Evolutionary conservation across 2,113 vertebrate species (phyloP).

Genomic region (Elephantulus edwardii): DNA sequence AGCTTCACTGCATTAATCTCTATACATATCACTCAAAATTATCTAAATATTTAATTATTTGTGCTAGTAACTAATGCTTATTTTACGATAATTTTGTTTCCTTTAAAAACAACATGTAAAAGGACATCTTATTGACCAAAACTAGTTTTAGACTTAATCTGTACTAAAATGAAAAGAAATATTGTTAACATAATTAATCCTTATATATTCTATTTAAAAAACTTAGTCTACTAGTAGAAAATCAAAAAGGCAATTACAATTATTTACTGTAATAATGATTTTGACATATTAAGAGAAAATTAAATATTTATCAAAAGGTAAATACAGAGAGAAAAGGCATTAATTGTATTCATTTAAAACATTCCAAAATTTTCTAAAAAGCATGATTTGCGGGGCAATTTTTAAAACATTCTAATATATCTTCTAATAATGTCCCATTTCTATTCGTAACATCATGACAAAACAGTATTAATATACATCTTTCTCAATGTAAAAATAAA

Average conservation of each 20-base stretch:
- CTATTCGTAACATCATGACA: constrained; percentile 19
- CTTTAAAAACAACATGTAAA: constrained; percentile 26
- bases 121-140: neutral
- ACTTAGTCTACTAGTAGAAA: constrained; percentile 41
- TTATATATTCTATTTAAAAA: constrained; percentile 26
- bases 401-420: constrained; percentile 30
- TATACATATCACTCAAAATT: constrained; percentile 30
- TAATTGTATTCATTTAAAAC: constrained; percentile 41
- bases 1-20: constrained; percentile 31
- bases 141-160: constrained; percentile 27
- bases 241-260: constrained; percentile 15
- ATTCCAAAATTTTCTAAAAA: constrained; percentile 34
- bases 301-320: constrained; percentile 33
- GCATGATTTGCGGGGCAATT: neutral
- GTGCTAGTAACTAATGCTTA: neutral
- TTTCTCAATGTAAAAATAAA: constrained; percentile 21
- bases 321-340: neutral
- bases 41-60: constrained; percentile 4
- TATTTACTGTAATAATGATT: constrained; percentile 22
- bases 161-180: constrained; percentile 25
- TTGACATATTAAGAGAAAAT: constrained; percentile 37
- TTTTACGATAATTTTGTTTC: neutral
- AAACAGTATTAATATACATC: constrained; percentile 36
- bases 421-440: constrained; percentile 42
- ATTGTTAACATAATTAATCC: neutral